A percentile compares a stretch with the other conserved stretches of the same genome.
Evolutionary conservation across 2,888 invertebrate species (phyloP).

Genomic region (Rhagium mordax): DNA sequence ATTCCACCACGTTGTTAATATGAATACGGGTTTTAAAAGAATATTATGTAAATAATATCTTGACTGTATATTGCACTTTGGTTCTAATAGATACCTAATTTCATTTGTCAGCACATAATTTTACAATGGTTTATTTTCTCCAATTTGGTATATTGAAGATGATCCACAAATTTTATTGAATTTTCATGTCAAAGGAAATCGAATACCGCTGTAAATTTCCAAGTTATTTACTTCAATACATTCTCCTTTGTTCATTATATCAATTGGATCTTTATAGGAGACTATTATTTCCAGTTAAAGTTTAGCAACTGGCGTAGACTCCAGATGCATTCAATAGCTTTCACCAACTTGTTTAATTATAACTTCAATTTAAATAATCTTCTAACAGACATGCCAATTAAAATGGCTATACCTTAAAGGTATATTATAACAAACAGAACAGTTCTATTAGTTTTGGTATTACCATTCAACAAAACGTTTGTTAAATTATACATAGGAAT

Average conservation of each 20-base stretch:
- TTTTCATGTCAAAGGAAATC: background rate
- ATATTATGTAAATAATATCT: too few species aligned
- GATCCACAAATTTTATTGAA: background rate
- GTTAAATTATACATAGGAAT: background rate
- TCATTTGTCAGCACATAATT: too few species aligned
- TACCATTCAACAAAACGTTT: background rate
- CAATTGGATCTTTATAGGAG: conserved; percentile 13
- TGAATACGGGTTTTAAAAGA: too few species aligned
- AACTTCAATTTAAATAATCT: conserved; percentile 30
- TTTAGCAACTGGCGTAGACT: conserved; percentile 29
- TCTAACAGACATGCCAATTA: conserved; percentile 11
- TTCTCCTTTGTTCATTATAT: conserved; percentile 18
- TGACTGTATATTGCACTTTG: too few species aligned
- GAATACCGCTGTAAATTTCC: conserved; percentile 12
- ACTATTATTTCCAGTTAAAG: conserved; percentile 26
- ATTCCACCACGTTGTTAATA: too few species aligned
- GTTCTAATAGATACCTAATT: too few species aligned
- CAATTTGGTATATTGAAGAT: background rate
- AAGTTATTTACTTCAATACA: background rate
- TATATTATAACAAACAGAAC: background rate
- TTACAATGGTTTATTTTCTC: too few species aligned
- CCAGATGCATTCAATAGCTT: conserved; percentile 28
- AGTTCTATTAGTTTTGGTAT: background rate
- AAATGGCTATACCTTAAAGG: background rate
- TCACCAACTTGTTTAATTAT: conserved; percentile 32